phyloP scores from a whole-genome alignment of 2,797 vertebrate genomes.

The Etheostoma nigrum region DNA sequence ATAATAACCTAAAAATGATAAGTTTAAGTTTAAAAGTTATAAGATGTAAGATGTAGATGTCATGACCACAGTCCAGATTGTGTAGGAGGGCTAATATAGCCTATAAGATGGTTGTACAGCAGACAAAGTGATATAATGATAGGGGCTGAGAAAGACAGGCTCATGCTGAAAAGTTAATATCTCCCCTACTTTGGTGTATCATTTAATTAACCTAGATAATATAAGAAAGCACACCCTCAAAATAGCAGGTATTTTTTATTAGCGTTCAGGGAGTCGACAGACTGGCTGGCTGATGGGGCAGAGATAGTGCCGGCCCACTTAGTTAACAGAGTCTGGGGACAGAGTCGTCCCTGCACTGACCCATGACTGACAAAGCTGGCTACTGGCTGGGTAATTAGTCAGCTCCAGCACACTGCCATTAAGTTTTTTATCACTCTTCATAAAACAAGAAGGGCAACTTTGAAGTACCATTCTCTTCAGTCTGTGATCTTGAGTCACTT shows the following conservation, averaged over 20 bases:
- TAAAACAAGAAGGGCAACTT: conserved; percentile 54
- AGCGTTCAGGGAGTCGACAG: conserved; percentile 43
- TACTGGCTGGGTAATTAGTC: conserved; percentile 57
- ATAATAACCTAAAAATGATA: no score
- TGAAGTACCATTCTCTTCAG: conserved; percentile 27
- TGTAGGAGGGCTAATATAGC: no score
- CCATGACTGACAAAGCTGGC: conserved; percentile 51
- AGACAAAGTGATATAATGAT: no score
- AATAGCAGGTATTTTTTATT: conserved; percentile 61
- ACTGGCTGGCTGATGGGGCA: conserved; percentile 61
- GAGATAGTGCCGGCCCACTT: conserved; percentile 63
- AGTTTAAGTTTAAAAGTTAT: no score
- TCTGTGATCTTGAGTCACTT: conserved; percentile 1
- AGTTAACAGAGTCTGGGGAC: conserved; percentile 63
- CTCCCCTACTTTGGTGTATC: not conserved
- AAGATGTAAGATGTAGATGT: no score
- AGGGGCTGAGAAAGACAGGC: no score
- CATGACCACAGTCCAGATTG: no score
- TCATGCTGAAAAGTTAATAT: no score
- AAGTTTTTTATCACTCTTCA: conserved; percentile 57
- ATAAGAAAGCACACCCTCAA: conserved; percentile 32
- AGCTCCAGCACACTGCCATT: conserved; percentile 35
- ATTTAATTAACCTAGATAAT: conserved; percentile 18
- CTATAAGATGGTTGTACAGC: no score
- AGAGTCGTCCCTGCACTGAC: conserved; percentile 66